Conservation (phyloP, 2,113 vertebrate genomes). For the Festucalex cinctus region DNA sequence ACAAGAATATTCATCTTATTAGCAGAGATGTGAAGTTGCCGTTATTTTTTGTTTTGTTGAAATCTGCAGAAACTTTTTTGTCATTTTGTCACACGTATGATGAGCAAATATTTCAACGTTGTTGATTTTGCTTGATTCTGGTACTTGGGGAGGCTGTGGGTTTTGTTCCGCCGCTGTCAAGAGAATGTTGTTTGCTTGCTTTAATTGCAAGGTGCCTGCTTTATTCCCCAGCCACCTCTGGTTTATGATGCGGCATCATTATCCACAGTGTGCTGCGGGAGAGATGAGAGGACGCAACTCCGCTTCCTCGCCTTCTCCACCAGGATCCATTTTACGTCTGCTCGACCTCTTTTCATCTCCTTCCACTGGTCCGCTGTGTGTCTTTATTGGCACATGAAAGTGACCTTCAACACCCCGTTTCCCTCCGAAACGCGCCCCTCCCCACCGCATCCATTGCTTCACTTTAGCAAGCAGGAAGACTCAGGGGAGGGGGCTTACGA, state of each 20-base stretch:
- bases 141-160: background rate
- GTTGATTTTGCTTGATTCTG: background rate
- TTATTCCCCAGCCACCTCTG: conserved; percentile 52
- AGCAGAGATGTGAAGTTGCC: background rate
- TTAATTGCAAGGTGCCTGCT: conserved; percentile 62
- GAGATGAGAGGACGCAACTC: conserved; percentile 22
- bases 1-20: background rate
- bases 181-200: conserved; percentile 55
- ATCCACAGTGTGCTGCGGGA: conserved; percentile 28
- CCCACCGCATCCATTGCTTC: conserved; percentile 13
- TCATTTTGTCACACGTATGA: conserved; percentile 18
- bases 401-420: conserved; percentile 56
- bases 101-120: conserved; percentile 16
- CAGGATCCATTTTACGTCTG: conserved; percentile 49
- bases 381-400: conserved; percentile 71
- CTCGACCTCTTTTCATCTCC: conserved; percentile 57
- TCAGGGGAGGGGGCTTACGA: conserved; percentile 13
- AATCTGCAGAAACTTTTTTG: background rate
- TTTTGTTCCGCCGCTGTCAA: conserved; percentile 1
- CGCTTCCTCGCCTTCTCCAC: conserved; percentile 29
- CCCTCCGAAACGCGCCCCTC: conserved; percentile 18
- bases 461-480: conserved; percentile 35
- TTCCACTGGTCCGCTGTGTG: conserved; percentile 56
- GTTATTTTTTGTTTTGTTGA: no score
- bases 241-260: conserved; percentile 64